Conservation (phyloP, 2,797 vertebrate species). For the Sciaenops ocellatus region DNA sequence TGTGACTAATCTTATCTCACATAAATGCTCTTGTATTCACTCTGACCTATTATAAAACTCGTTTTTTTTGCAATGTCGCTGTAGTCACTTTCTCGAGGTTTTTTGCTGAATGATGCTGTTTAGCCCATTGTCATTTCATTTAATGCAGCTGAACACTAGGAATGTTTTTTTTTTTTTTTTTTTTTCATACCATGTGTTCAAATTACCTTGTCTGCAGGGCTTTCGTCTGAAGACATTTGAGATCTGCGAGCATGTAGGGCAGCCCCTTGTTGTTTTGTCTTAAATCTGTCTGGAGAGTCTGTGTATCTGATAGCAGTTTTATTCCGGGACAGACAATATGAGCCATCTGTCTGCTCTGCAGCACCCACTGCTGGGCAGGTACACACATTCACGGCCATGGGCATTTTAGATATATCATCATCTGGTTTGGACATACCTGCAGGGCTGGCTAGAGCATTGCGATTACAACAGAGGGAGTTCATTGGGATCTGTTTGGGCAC, state of each 20-base stretch:
- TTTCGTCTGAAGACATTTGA: conserved; percentile 51
- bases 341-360: conserved; percentile 5
- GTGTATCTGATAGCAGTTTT: conserved; percentile 23
- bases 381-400: conserved; percentile 18
- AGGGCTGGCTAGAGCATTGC: not conserved
- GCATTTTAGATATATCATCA: conserved; percentile 28
- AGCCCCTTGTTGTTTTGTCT: conserved; percentile 44
- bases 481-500: conserved; percentile 22
- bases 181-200: conserved; percentile 29
- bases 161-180: not conserved
- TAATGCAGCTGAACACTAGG: not conserved
- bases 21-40: conserved; percentile 37
- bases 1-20: conserved; percentile 48
- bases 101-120: not conserved
- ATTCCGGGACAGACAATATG: not conserved
- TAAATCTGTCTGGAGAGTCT: conserved; percentile 33
- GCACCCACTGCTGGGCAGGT: not conserved
- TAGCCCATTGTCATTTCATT: not conserved
- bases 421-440: conserved; percentile 38
- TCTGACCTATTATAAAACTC: conserved; percentile 15
- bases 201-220: conserved; percentile 25
- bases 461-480: conserved; percentile 28
- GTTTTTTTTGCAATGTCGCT: too few relatives aligned
- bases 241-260: conserved; percentile 34
- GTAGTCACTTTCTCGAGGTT: not conserved